Base-by-base conservation (phyloP, 1,140 invertebrate genomes). In the Cotesia typhae region DNA sequence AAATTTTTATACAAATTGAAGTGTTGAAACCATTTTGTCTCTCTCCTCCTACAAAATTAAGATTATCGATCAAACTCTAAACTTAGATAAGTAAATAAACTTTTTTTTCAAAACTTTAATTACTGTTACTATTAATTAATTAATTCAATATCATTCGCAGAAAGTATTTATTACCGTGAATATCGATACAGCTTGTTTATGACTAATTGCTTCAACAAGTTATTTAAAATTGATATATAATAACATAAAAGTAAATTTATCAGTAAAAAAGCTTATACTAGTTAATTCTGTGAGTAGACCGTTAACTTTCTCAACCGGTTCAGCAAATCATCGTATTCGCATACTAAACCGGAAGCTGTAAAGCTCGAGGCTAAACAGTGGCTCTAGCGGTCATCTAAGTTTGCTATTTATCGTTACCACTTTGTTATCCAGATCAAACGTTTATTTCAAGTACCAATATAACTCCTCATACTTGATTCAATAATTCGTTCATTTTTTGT, bases 271-370 rank as follows among this genome's bases (percentile, higher is more conserved):
- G 6, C 20, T 36, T 5, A 28, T 35, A 35, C 14, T 55, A 67
- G 14, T 52, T 14, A 55, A 53, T 67, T 51, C 47, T 51, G 28
- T 53, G 52, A 59, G 36, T 59, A n/a, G 14, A 72, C 65, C 65
- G 71, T 72, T 67, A 72, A 67, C 71, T 72, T 72, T 72, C 71
- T 67, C 65, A 72, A 72, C 71, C 71, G 71, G 71, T 72, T 72
- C 38, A 38, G 47, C 52, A 68, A 72, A 72, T 67, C 57, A 28
- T 53, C 9, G 7, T 60, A 47, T 66, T 60, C 53, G 57, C 35
- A 59, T 59, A n/a, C 36, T 65, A 60, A 61, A 67, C 53, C 71
- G 57, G 71, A 72, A 63, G 71, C 20, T 59, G 4, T 59, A 59
- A 59, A 59, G 57, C 57, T 28, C 9, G 7, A 59, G 17, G 57